Percentiles rank a stretch among this genome's conserved stretches.
These are phyloP conservation scores for Atrichornis clamosus DNA, from an alignment of 2,113 vertebrate genomes.

Conservation along the genomic window DNA sequence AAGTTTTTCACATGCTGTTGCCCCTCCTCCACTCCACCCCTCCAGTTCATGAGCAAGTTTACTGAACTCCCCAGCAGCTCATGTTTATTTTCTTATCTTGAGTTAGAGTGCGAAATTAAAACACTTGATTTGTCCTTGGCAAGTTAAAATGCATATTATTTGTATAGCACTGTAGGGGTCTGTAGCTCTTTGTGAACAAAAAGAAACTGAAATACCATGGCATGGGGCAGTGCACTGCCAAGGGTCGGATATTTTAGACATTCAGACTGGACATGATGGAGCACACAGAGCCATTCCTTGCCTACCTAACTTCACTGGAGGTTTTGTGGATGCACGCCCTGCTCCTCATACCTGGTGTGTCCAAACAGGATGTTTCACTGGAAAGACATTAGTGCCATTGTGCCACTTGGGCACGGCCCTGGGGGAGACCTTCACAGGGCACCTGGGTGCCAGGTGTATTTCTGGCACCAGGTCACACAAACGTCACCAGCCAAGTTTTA, in stretches of 20 bases:
- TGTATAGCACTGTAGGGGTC: neutral
- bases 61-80: slow-evolving; percentile 16
- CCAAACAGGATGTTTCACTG: neutral
- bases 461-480: neutral
- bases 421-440: neutral
- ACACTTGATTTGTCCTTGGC: slow-evolving; percentile 56
- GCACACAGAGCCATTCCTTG: neutral
- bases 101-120: slow-evolving; percentile 10
- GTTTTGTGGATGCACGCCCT: neutral
- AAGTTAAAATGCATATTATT: slow-evolving; percentile 5
- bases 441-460: neutral
- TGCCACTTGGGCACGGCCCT: fast-evolving
- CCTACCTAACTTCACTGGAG: neutral
- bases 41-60: neutral
- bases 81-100: slow-evolving; percentile 48
- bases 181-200: neutral
- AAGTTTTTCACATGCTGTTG: neutral
- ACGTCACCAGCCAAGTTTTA: neutral
- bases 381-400: neutral
- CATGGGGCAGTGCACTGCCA: neutral
- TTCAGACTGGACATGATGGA: neutral
- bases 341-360: neutral
- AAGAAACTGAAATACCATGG: neutral
- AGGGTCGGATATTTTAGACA: neutral
- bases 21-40: neutral